phyloP scores from a whole-genome alignment of 2,888 invertebrate species.

The Synergus gifuensis region DNA sequence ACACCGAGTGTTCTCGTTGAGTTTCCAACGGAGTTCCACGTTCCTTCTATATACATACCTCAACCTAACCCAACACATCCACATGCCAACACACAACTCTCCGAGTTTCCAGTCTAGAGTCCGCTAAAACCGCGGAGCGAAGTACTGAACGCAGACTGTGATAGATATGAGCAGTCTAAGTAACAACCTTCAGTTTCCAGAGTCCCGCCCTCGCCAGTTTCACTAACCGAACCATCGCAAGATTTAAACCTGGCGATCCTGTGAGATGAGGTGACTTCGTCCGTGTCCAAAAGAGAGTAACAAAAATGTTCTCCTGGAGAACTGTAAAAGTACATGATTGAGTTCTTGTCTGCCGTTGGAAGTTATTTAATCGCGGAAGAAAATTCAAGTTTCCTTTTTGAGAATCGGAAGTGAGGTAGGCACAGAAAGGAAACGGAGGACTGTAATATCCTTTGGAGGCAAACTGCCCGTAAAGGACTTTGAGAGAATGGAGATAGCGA shows the following conservation, averaged over 20 bases:
- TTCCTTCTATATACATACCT: background rate
- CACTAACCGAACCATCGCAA: constrained; percentile 65
- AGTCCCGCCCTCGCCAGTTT: constrained; percentile 63
- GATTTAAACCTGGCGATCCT: constrained; percentile 63
- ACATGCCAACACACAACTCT: constrained; percentile 30
- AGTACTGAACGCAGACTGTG: constrained; percentile 55
- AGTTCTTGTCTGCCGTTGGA: background rate
- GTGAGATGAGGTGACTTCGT: too few relatives aligned
- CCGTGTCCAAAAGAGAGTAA: background rate
- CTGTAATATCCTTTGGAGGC: constrained; percentile 38
- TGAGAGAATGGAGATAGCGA: constrained; percentile 39
- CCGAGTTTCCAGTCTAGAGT: constrained; percentile 48
- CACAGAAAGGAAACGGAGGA: constrained; percentile 50
- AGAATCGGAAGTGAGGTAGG: constrained; percentile 48
- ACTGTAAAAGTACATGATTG: background rate
- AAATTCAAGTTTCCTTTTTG: constrained; percentile 9
- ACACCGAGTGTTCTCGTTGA: constrained; percentile 69
- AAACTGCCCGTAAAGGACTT: constrained; percentile 38
- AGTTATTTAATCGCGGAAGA: background rate
- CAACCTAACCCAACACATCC: constrained; percentile 34
- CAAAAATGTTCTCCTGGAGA: too few relatives aligned
- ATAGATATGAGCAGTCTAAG: constrained; percentile 71
- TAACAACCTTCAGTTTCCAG: constrained; percentile 71
- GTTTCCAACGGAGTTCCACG: constrained; percentile 57
- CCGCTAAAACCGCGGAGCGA: constrained; percentile 45